Percentiles rank a stretch among this genome's conserved stretches.
phyloP scores from a whole-genome alignment of 1,140 invertebrate genomes.

The Aricia agestis region DNA sequence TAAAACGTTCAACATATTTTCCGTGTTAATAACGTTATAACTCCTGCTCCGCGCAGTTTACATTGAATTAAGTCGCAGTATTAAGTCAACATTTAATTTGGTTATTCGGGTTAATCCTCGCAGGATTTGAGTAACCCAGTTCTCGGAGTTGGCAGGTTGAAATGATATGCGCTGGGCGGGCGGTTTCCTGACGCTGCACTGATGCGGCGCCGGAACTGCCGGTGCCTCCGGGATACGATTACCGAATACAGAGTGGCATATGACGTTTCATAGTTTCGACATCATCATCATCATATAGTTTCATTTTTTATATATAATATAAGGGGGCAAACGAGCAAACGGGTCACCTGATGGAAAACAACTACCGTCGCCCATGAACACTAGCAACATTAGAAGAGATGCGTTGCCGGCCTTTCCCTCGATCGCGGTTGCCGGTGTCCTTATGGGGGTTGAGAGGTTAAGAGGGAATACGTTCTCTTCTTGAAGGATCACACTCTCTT shows the following conservation, averaged over 20 bases:
- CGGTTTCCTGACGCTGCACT: background rate
- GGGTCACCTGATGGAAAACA: no score
- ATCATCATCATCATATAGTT: background rate
- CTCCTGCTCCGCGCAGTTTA: background rate
- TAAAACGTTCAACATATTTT: background rate
- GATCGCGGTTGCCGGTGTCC: no score
- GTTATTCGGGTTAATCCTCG: background rate
- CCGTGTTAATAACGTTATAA: background rate
- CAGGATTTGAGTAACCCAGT: conserved; percentile 2
- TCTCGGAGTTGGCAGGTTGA: background rate
- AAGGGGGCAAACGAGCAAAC: no score
- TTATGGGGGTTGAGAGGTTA: no score
- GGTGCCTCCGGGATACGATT: background rate
- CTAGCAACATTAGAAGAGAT: no score
- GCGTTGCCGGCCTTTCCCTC: no score
- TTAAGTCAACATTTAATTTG: background rate
- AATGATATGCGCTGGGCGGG: background rate
- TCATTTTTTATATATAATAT: no score
- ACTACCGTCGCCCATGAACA: no score
- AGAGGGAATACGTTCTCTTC: no score
- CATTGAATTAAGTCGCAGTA: background rate
- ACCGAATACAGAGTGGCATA: background rate
- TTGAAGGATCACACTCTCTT: no score
- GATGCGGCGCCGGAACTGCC: background rate
- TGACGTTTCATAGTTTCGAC: background rate